Conservation (phyloP, 1,140 invertebrate genomes). For the Tenebrio molitor region DNA sequence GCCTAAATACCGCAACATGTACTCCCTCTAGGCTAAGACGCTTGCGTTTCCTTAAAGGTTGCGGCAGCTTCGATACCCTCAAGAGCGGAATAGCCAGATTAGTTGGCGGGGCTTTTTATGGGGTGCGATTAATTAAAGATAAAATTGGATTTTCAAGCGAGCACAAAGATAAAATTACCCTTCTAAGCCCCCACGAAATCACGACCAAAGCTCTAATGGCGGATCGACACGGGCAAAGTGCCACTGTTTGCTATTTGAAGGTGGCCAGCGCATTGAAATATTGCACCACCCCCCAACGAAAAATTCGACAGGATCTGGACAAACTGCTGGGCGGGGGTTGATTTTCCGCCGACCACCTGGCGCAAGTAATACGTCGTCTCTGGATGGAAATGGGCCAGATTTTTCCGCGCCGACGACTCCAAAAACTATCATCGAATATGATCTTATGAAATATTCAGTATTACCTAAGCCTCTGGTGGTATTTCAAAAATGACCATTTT, state of each 20-base stretch:
- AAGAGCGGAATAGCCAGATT: slow-evolving; percentile 43
- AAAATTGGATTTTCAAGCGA: slow-evolving; percentile 47
- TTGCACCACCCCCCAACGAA: too few relatives aligned
- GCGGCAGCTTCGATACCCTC: slow-evolving; percentile 30
- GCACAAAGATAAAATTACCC: slow-evolving; percentile 48
- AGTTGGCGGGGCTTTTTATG: slow-evolving; percentile 49
- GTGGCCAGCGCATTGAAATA: too few relatives aligned
- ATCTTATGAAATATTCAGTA: slow-evolving; percentile 56
- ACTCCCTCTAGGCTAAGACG: slow-evolving; percentile 46
- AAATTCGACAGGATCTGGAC: too few relatives aligned
- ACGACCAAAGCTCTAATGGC: slow-evolving; percentile 21
- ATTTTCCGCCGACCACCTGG: too few relatives aligned
- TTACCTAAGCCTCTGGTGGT: slow-evolving; percentile 32
- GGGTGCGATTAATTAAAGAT: slow-evolving; percentile 53
- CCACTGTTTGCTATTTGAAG: too few relatives aligned
- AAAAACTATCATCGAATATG: neutral
- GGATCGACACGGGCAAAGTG: neutral
- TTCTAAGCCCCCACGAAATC: slow-evolving; percentile 26
- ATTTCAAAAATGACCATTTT: slow-evolving; percentile 58
- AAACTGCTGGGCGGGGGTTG: too few relatives aligned
- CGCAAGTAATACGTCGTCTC: too few relatives aligned
- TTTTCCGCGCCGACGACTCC: neutral
- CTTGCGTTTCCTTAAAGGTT: slow-evolving; percentile 46
- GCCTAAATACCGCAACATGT: slow-evolving; percentile 58
- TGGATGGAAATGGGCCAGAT: too few relatives aligned